These are phyloP conservation scores for Hyaena hyaena DNA, from an alignment of 2,113 vertebrate species.

Conservation along the genomic window DNA sequence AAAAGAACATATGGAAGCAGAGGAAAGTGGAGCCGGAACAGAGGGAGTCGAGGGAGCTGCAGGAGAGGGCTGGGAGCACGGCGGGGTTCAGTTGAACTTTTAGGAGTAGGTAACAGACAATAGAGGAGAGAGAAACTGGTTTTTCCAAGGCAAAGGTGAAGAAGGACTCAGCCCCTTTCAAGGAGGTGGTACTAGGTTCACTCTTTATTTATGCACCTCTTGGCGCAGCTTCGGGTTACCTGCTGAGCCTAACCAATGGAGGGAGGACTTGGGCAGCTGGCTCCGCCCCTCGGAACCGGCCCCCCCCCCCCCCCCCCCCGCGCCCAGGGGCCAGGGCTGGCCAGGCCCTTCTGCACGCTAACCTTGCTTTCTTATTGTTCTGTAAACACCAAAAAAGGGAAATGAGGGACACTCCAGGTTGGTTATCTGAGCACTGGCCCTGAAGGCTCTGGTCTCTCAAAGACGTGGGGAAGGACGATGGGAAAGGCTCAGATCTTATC, in stretches of 20 bases:
- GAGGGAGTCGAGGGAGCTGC: background rate
- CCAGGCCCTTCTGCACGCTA: background rate
- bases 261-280: background rate
- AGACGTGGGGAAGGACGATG: background rate
- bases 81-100: background rate
- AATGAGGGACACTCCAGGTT: background rate
- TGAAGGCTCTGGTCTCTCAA: background rate
- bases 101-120: constrained; percentile 43
- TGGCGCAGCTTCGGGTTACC: constrained; percentile 75
- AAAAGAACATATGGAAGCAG: background rate
- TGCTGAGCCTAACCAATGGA: constrained; percentile 79
- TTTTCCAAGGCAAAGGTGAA: background rate
- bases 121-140: constrained; percentile 65
- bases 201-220: constrained; percentile 83
- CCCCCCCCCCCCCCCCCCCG: background rate
- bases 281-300: constrained; percentile 74
- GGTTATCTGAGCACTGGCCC: background rate
- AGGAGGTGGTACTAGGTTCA: constrained; percentile 77
- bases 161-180: constrained; percentile 78
- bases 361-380: constrained; percentile 20
- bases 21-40: background rate
- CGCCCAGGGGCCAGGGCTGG: background rate
- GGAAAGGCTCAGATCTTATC: background rate
- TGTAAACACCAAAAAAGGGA: background rate
- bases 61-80: background rate